Evolutionary conservation across 2,888 invertebrate species (phyloP), one percentile per base, ranked within the genome.

Genomic region (Margaritifera margaritifera): DNA sequence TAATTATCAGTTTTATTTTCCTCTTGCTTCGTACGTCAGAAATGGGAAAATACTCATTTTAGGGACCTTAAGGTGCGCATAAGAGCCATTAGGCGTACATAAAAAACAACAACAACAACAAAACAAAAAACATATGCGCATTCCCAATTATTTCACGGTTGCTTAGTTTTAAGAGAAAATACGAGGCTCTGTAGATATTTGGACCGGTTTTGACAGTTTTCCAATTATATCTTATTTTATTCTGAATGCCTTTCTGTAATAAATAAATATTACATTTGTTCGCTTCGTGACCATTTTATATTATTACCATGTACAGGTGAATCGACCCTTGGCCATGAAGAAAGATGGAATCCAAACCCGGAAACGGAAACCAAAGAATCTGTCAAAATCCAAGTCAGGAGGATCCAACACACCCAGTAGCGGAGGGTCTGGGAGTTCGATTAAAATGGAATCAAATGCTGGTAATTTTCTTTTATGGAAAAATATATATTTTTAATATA

Each of bases 341-440:
- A 94, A 98, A 85, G 98, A 98, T 90, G 97, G 97, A 56, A 97
- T 98, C 83, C 98, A 98, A 79, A 96, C 96, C n/a, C 92, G 97
- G 80, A 97, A 97, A 88, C 92, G 97, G 66, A 97, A 97, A 89
- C 87, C 87, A 8, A 87, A 87, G 65, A 85, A 71, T 64, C 71
- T 82, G 22, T 75, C 76, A 8, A 81, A 72, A n/a, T 82, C 84
- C 71, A 71, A 77, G 3, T 72, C 68, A 56, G 68, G 72, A 6
- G 72, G 71, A 20, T 74, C 74, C 57, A 68, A 69, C 54, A 72
- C 71, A 31, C 72, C 74, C 4, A 62, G 62, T 19, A 72, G 67
- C 53, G 68, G 58, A 24, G 56, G 22, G 0, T n/a, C 52, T 42
- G 31, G 31, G 15, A 42, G 42, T 42, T 65, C 74, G 6, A 54